phyloP scores from a whole-genome alignment of 2,888 invertebrate species.

The Drosophila hamatofila region DNA sequence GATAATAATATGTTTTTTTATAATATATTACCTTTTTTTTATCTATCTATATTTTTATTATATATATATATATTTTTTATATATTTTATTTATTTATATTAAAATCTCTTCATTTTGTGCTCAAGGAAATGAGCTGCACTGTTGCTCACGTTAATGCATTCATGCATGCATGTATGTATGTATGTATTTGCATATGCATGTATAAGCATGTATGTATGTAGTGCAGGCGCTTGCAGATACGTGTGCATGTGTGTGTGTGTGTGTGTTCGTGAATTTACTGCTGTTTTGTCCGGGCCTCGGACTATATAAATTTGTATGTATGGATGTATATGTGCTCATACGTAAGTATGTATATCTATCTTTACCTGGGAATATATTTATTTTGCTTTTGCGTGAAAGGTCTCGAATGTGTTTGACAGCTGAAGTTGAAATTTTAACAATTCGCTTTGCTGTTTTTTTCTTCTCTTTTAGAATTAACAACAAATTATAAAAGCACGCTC shows the following conservation, averaged over 20 bases:
- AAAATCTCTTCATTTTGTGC: not conserved
- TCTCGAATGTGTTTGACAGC: slow-evolving; percentile 4
- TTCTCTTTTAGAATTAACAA: slow-evolving; percentile 3
- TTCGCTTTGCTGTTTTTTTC: not conserved
- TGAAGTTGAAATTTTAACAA: slow-evolving; percentile 5
- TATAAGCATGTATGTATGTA: not conserved
- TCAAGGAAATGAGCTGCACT: not conserved
- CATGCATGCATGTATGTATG: not conserved
- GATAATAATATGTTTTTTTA: too few species aligned
- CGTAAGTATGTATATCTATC: not conserved
- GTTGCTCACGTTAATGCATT: not conserved
- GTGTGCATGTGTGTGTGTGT: not conserved
- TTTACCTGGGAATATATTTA: slow-evolving; percentile 6
- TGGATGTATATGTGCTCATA: not conserved
- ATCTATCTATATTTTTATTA: not conserved
- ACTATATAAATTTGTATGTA: slow-evolving; percentile 1
- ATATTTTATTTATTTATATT: not conserved
- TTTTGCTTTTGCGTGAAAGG: slow-evolving; percentile 10
- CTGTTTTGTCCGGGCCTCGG: slow-evolving; percentile 11
- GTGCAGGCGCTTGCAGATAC: not conserved
- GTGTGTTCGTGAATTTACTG: not conserved
- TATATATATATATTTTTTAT: not conserved
- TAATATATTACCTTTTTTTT: too few species aligned
- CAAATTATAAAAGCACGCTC: slow-evolving; percentile 2
- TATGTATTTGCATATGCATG: not conserved